These are phyloP conservation scores for Aptenodytes forsteri DNA, from an alignment of 2,113 vertebrate species.

Conservation along the genomic window DNA sequence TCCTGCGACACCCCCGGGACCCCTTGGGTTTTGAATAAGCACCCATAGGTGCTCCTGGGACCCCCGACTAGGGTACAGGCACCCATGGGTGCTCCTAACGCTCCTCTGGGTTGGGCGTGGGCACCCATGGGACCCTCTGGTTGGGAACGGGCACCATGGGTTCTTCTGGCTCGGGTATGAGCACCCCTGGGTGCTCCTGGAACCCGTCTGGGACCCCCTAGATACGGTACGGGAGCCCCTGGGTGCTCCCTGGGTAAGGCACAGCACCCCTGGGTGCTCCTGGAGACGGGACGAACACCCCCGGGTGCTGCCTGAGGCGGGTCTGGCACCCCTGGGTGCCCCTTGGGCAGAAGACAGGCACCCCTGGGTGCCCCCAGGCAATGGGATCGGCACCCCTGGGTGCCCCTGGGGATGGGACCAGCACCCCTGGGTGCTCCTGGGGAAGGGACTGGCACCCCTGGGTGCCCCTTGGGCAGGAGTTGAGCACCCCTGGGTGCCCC, in stretches of 20 bases:
- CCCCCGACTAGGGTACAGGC: no score
- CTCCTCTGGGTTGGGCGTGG: no score
- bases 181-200: background rate
- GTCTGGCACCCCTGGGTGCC: background rate
- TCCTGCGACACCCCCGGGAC: background rate
- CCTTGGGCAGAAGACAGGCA: background rate
- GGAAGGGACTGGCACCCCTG: background rate
- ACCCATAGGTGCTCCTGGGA: no score
- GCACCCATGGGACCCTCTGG: background rate
- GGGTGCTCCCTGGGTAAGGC: background rate
- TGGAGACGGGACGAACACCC: background rate
- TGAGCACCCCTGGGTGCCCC: background rate
- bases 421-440: background rate
- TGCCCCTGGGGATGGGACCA: background rate
- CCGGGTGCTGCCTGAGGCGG: no score
- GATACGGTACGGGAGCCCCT: rapidly evolving
- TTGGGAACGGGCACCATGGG: no score
- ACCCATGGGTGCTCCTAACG: no score
- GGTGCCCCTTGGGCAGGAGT: background rate
- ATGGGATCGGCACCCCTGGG: background rate
- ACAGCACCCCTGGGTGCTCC: background rate
- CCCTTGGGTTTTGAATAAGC: no score
- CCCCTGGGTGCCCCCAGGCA: background rate
- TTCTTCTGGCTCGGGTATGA: no score
- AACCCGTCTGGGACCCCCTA: rapidly evolving